Conservation (phyloP, 1,140 invertebrate species). For the Halyomorpha halys region DNA sequence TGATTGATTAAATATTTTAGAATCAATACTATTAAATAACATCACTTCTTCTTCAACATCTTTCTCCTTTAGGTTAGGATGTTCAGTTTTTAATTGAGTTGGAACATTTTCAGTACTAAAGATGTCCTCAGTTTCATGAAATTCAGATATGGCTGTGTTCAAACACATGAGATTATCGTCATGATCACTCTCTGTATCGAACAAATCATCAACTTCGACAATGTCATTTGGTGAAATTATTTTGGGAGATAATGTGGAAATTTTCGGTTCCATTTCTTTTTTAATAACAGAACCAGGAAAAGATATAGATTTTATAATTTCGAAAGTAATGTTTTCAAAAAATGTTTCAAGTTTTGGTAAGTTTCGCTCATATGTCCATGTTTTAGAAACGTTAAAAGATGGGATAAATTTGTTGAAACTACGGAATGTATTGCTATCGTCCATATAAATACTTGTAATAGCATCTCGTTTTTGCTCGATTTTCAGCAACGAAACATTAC, state of each 20-base stretch:
- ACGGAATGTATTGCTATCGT: neutral
- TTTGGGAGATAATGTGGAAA: neutral
- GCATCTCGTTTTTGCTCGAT: no score
- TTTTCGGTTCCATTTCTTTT: neutral
- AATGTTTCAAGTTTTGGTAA: neutral
- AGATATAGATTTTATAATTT: neutral
- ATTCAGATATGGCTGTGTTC: no score
- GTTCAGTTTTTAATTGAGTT: no score
- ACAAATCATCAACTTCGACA: conserved; percentile 24
- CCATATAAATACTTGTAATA: neutral
- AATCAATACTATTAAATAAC: no score
- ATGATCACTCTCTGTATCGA: conserved; percentile 7
- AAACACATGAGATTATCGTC: neutral
- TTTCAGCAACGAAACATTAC: no score
- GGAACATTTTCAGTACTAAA: no score
- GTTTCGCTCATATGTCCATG: neutral
- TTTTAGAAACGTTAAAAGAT: neutral
- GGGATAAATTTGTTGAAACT: neutral
- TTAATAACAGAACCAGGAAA: neutral
- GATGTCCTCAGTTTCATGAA: no score
- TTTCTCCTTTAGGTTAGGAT: no score
- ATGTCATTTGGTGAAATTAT: neutral
- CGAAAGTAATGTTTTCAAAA: neutral
- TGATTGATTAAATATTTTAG: no score
- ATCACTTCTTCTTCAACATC: no score